Percentiles rank a stretch among this genome's conserved stretches.
Conservation (phyloP, 2,113 vertebrate species). For the Brachyhypopomus gauderio region DNA sequence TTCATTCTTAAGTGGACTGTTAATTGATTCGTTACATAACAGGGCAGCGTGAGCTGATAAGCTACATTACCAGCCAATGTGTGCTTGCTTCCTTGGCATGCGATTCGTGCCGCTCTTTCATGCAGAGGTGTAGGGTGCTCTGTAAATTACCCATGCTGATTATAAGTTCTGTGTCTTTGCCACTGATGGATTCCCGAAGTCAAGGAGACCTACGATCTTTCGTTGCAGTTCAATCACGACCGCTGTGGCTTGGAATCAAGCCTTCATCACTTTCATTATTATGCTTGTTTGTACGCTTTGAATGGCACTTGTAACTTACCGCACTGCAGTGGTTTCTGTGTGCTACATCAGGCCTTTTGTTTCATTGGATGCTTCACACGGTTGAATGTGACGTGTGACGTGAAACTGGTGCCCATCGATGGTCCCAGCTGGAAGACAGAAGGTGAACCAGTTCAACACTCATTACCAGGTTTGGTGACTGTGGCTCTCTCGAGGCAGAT, state of each 20-base stretch:
- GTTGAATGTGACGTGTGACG: background rate
- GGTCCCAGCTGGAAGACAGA: slow-evolving; percentile 24
- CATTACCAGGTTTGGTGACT: slow-evolving; percentile 48
- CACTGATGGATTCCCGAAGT: slow-evolving; percentile 1
- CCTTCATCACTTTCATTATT: background rate
- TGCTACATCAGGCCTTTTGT: slow-evolving; percentile 17
- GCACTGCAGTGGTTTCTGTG: slow-evolving; percentile 25
- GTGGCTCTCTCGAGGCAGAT: slow-evolving; percentile 17
- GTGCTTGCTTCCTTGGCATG: slow-evolving; percentile 19
- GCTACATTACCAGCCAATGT: slow-evolving; percentile 3
- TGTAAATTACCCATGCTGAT: slow-evolving; percentile 40
- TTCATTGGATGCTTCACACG: slow-evolving; percentile 27
- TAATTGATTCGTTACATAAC: slow-evolving; percentile 48
- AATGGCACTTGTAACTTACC: background rate
- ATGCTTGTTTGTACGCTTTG: background rate
- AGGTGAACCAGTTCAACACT: slow-evolving; percentile 4
- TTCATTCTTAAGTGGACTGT: slow-evolving; percentile 26
- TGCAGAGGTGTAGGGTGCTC: slow-evolving; percentile 10
- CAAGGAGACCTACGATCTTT: background rate
- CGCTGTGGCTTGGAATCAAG: background rate
- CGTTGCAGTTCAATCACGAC: background rate
- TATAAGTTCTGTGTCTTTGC: slow-evolving; percentile 17
- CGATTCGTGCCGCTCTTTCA: background rate
- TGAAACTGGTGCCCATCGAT: slow-evolving; percentile 31
- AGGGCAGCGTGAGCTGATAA: slow-evolving; percentile 41